These are phyloP conservation scores for Phrynosoma blainvillii DNA, from an alignment of 2,113 vertebrate species.

Conservation along the genomic window DNA sequence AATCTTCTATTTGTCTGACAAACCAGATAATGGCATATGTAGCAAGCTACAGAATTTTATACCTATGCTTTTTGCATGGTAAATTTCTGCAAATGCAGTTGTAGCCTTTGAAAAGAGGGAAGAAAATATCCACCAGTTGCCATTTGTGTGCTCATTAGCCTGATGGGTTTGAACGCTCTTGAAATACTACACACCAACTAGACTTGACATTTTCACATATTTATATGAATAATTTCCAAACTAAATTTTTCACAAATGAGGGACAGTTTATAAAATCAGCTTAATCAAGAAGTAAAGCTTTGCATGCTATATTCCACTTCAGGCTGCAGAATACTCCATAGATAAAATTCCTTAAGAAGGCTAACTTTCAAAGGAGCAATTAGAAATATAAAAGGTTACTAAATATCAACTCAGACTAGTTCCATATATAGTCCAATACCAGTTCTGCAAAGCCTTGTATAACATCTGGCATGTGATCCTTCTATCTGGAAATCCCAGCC, in stretches of 20 bases:
- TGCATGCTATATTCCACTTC: background rate
- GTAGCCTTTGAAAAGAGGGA: background rate
- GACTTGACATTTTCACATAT: slow-evolving; percentile 1
- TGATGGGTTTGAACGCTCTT: background rate
- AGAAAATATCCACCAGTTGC: background rate
- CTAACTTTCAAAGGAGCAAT: background rate
- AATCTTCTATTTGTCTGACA: background rate
- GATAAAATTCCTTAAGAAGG: background rate
- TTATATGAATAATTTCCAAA: background rate
- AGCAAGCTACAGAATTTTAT: background rate
- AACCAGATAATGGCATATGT: background rate
- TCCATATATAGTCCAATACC: background rate
- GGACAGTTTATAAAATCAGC: background rate
- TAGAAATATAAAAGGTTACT: background rate
- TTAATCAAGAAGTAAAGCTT: no score
- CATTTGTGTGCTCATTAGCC: slow-evolving; percentile 1
- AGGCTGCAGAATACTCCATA: background rate
- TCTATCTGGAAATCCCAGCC: no score
- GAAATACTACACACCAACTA: background rate
- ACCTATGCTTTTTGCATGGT: background rate
- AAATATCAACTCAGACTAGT: background rate
- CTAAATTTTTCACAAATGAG: no score
- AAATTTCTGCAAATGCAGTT: background rate
- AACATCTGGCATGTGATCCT: no score
- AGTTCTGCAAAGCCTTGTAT: background rate